Conservation (phyloP, 2,888 invertebrate species). For the Melanchra persicariae region DNA sequence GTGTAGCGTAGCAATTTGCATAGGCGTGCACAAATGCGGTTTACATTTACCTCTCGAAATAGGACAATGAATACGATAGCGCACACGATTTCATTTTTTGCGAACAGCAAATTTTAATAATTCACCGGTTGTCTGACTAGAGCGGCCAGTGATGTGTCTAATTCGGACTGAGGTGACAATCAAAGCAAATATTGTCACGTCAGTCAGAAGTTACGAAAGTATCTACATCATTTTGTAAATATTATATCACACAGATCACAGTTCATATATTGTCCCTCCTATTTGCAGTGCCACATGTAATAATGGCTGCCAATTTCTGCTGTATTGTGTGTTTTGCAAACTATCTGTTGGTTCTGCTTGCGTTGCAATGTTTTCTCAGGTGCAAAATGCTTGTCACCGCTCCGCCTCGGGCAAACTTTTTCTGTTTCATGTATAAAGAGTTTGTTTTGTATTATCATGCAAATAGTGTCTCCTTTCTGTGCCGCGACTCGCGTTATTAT, state of each 20-base stretch:
- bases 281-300: slow-evolving; percentile 43
- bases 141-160: slow-evolving; percentile 28
- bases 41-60: slow-evolving; percentile 58
- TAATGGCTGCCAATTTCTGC: slow-evolving; percentile 46
- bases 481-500: slow-evolving; percentile 32
- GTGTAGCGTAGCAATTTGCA: slow-evolving; percentile 45
- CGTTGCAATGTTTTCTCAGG: slow-evolving; percentile 58
- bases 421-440: slow-evolving; percentile 37
- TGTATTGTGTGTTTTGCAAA: slow-evolving; percentile 55
- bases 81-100: slow-evolving; percentile 43
- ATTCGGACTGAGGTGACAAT: slow-evolving; percentile 22
- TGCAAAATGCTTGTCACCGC: slow-evolving; percentile 55
- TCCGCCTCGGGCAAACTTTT: slow-evolving; percentile 37
- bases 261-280: slow-evolving; percentile 29
- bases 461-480: slow-evolving; percentile 47
- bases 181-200: slow-evolving; percentile 7
- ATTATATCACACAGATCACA: slow-evolving; percentile 37
- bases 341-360: slow-evolving; percentile 32
- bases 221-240: slow-evolving; percentile 20
- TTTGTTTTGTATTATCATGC: slow-evolving; percentile 58
- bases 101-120: slow-evolving; percentile 27
- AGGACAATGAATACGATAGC: slow-evolving; percentile 50
- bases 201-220: slow-evolving; percentile 17
- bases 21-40: slow-evolving; percentile 53
- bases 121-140: slow-evolving; percentile 21